Conservation (phyloP, 2,113 vertebrate species). For the Indri indri region DNA sequence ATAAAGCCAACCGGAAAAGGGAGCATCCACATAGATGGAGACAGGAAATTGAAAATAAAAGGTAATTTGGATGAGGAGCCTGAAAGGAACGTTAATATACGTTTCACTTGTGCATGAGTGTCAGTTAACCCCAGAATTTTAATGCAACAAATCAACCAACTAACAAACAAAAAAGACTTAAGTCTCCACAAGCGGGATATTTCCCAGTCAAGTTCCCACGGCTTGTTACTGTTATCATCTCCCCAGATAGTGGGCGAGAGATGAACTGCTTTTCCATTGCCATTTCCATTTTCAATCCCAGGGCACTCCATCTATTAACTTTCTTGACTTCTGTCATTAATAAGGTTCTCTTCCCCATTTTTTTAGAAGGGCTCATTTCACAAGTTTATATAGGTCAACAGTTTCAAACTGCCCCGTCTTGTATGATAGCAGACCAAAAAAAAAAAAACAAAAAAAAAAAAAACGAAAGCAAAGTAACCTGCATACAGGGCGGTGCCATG, state of each 20-base stretch:
- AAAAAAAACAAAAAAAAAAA: background rate
- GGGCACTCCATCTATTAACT: background rate
- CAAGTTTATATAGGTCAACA: slow-evolving; percentile 26
- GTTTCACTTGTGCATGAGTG: background rate
- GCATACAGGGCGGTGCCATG: background rate
- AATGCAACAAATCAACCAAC: background rate
- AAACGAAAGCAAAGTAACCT: background rate
- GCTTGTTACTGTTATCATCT: background rate
- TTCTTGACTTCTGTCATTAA: background rate
- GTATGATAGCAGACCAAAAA: background rate
- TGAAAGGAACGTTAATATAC: background rate
- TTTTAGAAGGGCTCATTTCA: slow-evolving; percentile 19
- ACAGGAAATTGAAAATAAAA: background rate
- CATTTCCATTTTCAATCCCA: background rate
- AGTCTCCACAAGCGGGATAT: background rate
- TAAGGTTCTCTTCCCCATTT: background rate
- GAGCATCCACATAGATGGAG: background rate
- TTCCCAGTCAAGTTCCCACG: background rate
- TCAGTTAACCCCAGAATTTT: background rate
- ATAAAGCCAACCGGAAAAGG: background rate
- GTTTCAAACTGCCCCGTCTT: background rate
- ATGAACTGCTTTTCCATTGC: background rate
- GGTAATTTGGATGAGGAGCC: background rate
- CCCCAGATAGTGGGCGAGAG: background rate
- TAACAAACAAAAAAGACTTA: background rate